Base-by-base conservation (phyloP, 2,888 invertebrate species). In the Macroteleia sp. region DNA sequence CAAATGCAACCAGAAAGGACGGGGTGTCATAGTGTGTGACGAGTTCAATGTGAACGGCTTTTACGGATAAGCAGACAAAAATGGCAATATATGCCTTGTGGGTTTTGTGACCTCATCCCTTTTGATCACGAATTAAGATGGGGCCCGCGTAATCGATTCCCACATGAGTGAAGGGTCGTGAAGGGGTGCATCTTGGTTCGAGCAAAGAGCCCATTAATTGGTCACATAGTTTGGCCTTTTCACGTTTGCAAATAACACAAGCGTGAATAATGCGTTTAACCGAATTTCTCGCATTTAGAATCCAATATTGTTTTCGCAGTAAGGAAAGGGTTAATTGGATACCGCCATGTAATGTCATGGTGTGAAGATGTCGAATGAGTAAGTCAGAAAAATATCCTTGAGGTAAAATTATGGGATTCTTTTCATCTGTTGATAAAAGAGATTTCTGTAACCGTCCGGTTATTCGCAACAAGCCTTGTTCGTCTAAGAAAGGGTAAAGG, bases 371-470 rank as follows among this genome's bases (percentile, higher is more conserved):
- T 12, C 46, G n/a, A 1, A 50, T 28, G 1, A 62, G 5, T 1
- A 25, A 12, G 14, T 16, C 14, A 0, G 39, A 25, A 3, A 61
- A 0, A 6, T 3, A 6, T 3, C 12, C 3, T 34, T 44, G 44
- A 5, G 44, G 46, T 10, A 61, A 36, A 17, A 61, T 61, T 3
- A 62, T 28, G 12, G 62, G 62, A 30, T 46, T 28, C 32, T 42
- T 44, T 44, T 30, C 10, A 9, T 48, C 28, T 10, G 1, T 5
- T 10, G 25, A 2, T 9, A 48, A n/a, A 19, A 9, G 2, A 16
- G 46, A 4, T 2, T 20, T 22, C 5, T 44, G n/a, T 10, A 44
- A 22, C 12, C 44, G 3, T 20, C 44, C 44, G 3, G 14, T 14
- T n/a, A 48, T 17, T 17, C 48, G 20, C 10, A 48, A 5, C 10